A percentile compares a stretch with the other conserved stretches of the same genome.
Evolutionary conservation across 1,140 invertebrate genomes (phyloP).

Genomic region (Acromyrmex heyeri): DNA sequence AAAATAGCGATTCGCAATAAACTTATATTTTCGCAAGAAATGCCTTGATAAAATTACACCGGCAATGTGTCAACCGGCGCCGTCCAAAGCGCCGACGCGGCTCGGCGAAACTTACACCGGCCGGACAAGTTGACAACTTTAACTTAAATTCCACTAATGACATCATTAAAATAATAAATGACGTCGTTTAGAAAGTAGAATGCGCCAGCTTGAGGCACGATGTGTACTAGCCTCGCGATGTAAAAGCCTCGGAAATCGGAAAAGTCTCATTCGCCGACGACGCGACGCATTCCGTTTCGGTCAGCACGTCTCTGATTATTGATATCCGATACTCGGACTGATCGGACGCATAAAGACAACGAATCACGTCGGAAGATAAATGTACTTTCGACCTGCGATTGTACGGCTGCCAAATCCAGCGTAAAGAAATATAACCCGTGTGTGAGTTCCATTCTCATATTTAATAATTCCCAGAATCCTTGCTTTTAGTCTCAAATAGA

Average conservation of each 20-base stretch:
- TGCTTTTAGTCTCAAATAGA: neutral
- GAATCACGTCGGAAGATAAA: conserved; percentile 9
- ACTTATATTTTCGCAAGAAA: neutral
- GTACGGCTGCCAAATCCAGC: conserved; percentile 9
- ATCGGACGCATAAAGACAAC: neutral
- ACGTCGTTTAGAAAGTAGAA: conserved; percentile 74
- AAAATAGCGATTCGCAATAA: neutral
- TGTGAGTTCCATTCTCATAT: too few species aligned
- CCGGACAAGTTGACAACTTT: conserved; percentile 72
- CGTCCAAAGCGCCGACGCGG: conserved; percentile 3
- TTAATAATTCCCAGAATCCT: neutral
- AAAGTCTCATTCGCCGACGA: conserved; percentile 14
- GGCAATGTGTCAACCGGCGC: conserved; percentile 19
- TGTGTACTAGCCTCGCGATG: neutral
- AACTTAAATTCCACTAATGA: conserved; percentile 80
- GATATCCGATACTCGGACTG: conserved; percentile 33
- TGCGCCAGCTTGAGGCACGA: conserved; percentile 28
- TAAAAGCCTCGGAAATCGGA: conserved; percentile 19
- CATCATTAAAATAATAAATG: conserved; percentile 81
- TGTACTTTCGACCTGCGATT: neutral
- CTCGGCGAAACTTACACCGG: conserved; percentile 55
- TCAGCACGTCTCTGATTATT: conserved; percentile 27
- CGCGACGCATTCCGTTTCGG: conserved; percentile 7
- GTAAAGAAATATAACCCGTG: neutral
- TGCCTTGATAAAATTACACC: conserved; percentile 24